Percentiles rank a stretch among this genome's conserved stretches.
phyloP scores from a whole-genome alignment of 2,797 vertebrate species.

The Poecilia velifera region DNA sequence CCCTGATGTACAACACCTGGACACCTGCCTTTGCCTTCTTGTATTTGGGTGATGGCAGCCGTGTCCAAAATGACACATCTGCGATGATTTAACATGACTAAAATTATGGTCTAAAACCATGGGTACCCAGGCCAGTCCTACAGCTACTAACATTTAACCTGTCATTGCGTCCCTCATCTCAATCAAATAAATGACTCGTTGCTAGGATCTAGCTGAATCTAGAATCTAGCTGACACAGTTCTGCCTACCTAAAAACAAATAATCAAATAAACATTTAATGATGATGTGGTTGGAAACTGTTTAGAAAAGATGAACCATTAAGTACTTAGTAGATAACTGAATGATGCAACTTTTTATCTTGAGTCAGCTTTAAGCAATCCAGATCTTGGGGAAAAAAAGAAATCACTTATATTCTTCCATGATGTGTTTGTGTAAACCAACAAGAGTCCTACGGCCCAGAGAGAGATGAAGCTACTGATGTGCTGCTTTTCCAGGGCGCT shows the following conservation, averaged over 20 bases:
- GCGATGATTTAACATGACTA: neutral
- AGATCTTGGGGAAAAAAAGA: too few species aligned
- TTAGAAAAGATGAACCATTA: neutral
- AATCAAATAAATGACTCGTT: neutral
- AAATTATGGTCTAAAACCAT: neutral
- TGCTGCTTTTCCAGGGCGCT: conserved; percentile 13
- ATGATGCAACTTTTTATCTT: neutral
- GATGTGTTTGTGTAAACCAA: conserved; percentile 1
- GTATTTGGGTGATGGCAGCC: neutral
- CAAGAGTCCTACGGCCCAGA: neutral
- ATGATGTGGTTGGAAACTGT: neutral
- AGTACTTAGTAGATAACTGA: neutral
- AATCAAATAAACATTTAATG: neutral
- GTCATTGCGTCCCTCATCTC: neutral
- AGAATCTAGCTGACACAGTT: neutral
- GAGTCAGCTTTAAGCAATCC: neutral
- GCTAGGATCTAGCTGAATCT: neutral
- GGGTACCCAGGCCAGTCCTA: neutral
- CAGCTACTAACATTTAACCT: neutral
- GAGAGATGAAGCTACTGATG: conserved; percentile 3
- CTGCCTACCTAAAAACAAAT: neutral
- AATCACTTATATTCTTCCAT: neutral
- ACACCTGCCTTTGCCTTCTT: neutral
- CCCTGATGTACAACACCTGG: neutral
- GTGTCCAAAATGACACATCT: neutral